These are phyloP conservation scores for Arctopsyche grandis DNA, from an alignment of 1,140 invertebrate genomes.

Conservation along the genomic window DNA sequence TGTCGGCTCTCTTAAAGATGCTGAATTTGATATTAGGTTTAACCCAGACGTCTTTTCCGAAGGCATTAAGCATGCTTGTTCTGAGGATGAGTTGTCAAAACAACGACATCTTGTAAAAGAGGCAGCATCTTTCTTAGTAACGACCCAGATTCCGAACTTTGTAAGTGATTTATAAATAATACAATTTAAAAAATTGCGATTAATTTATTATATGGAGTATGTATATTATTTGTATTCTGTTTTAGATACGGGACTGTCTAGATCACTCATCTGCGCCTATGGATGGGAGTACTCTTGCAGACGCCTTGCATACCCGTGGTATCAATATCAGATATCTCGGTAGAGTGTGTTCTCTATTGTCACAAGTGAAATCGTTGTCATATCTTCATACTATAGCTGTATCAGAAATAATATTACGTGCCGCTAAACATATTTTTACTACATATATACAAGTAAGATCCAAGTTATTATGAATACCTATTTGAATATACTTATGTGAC, in stretches of 20 bases:
- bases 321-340: constrained; percentile 98
- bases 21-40: constrained; percentile 96
- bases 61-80: constrained; percentile 84
- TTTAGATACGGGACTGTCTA: constrained; percentile 87
- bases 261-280: constrained; percentile 93
- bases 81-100: constrained; percentile 74
- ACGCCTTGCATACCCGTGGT: constrained; percentile 91
- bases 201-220: no score
- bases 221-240: constrained; percentile 50
- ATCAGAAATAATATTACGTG: constrained; percentile 85
- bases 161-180: constrained; percentile 67
- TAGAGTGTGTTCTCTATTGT: constrained; percentile 82
- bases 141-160: constrained; percentile 93
- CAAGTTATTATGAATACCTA: constrained; percentile 15
- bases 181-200: neutral
- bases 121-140: constrained; percentile 93
- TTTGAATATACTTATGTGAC: neutral
- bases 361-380: constrained; percentile 81
- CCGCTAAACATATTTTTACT: constrained; percentile 94
- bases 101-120: constrained; percentile 92
- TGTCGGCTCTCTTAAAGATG: constrained; percentile 93
- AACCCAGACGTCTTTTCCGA: constrained; percentile 98
- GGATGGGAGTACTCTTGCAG: constrained; percentile 94
- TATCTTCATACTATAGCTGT: constrained; percentile 91
- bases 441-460: constrained; percentile 82